These are phyloP conservation scores for Rattus rattus DNA, from an alignment of 2,113 vertebrate species.

Conservation along the genomic window DNA sequence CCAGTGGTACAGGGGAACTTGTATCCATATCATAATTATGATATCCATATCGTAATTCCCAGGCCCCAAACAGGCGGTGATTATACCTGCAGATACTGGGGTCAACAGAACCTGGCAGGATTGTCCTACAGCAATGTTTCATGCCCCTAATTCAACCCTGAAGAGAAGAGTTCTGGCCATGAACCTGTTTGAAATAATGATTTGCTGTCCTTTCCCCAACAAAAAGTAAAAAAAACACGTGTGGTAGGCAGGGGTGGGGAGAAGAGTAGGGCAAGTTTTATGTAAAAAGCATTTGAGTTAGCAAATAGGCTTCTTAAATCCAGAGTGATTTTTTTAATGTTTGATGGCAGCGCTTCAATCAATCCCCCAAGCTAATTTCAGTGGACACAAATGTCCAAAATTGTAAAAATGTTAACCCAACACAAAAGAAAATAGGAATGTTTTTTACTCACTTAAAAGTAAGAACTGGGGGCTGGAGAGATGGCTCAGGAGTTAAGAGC, in stretches of 20 bases:
- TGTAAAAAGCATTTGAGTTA: background rate
- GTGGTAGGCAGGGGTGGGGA: background rate
- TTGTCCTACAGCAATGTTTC: background rate
- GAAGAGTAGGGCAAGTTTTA: background rate
- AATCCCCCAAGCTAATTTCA: slow-evolving; percentile 38
- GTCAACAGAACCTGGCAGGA: background rate
- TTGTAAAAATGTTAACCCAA: slow-evolving; percentile 10
- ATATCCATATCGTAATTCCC: background rate
- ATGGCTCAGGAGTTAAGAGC: no score
- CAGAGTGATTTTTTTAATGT: slow-evolving; percentile 63
- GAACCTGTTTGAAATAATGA: slow-evolving; percentile 7
- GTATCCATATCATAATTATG: no score
- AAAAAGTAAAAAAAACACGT: background rate
- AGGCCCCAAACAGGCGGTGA: background rate
- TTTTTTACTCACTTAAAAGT: slow-evolving; percentile 44
- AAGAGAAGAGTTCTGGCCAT: background rate
- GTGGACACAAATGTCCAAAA: slow-evolving; percentile 32
- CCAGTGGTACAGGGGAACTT: background rate
- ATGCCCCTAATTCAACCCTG: background rate
- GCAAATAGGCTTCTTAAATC: slow-evolving; percentile 57
- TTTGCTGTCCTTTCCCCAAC: background rate
- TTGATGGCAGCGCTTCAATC: slow-evolving; percentile 20
- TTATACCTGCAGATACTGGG: background rate
- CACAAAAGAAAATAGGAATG: background rate
- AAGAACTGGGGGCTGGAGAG: no score